Evolutionary conservation across 2,113 vertebrate species (phyloP), one percentile per base, ranked within the genome.

Genomic region (Peromyscus maniculatus): DNA sequence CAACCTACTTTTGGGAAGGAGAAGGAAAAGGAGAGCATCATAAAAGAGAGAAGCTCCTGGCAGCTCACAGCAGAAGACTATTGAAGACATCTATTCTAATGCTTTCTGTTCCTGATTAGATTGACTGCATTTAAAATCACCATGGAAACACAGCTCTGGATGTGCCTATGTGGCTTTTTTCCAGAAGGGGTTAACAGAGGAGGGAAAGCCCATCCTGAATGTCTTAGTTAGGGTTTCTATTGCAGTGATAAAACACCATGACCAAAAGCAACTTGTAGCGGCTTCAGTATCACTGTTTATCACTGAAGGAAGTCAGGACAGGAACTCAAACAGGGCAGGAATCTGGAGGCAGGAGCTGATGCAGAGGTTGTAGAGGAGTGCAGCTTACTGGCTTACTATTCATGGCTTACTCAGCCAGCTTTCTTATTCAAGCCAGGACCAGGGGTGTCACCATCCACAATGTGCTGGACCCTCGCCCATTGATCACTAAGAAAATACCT

Each of bases 391-490:
- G 59, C 59, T 59, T 84, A 19, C n/a, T 39, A 64, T 31, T 43
- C n/a, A 43, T 43, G 39, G 7, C 82, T 84, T 84, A 26, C 24
- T 84, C 59, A 64, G 13, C 3, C n/a, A 64, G 6, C 15, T 39
- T 64, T 64, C 59, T 84, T 43, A 84, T 17, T 43, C 13, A 84
- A 64, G 22, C n/a, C 59, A 84, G 57, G n/a, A 64, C 24, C 57
- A 31, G 82, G 24, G 3, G 16, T 64, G n/a, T 24, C n/a, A 17
- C 24, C 13, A 17, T 3, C 13, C 8, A 31, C 57, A 84, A 43
- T 64, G n/a, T 4, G 3, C 7, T 28, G 12, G 26, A 21, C 24
- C 26, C 24, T 7, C 1, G 4, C 15, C n/a, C 3, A 17, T 64
- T n/a, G 15, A 28, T 84, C 21, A n/a, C n/a, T 59, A 84, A 43